Conservation (phyloP, 2,888 invertebrate species). For the Smittia aterrima region DNA sequence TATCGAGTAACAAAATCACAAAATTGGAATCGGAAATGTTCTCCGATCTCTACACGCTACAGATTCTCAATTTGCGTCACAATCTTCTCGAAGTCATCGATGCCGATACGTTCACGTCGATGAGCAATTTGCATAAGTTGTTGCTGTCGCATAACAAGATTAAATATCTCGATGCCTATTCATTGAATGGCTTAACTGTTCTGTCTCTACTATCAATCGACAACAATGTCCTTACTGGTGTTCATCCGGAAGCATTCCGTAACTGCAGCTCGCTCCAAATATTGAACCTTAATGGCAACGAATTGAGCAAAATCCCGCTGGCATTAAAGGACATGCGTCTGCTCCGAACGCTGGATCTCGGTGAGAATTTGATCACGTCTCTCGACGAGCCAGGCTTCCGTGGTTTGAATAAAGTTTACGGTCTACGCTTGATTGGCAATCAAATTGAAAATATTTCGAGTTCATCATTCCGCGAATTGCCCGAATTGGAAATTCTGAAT, state of each 20-base stretch:
- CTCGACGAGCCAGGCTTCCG: constrained; percentile 79
- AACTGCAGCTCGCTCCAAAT: constrained; percentile 90
- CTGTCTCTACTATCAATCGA: constrained; percentile 80
- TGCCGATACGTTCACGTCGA: constrained; percentile 83
- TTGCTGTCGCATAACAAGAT: constrained; percentile 83
- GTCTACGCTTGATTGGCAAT: constrained; percentile 85
- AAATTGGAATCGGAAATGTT: constrained; percentile 81
- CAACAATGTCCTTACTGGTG: constrained; percentile 77
- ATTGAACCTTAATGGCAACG: constrained; percentile 85
- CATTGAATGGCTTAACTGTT: constrained; percentile 84
- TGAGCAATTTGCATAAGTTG: constrained; percentile 89
- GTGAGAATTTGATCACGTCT: constrained; percentile 82
- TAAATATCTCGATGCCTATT: constrained; percentile 78
- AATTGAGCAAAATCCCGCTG: constrained; percentile 73
- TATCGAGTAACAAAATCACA: constrained; percentile 80
- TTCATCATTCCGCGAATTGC: constrained; percentile 74
- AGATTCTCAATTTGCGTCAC: constrained; percentile 80
- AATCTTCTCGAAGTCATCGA: constrained; percentile 80
- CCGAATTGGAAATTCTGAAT: constrained; percentile 80
- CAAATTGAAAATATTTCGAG: constrained; percentile 77
- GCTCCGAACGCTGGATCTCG: constrained; percentile 83
- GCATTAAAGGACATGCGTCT: constrained; percentile 83
- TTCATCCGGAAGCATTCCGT: constrained; percentile 84
- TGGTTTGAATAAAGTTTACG: constrained; percentile 81
- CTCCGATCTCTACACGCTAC: constrained; percentile 79